phyloP scores from a whole-genome alignment of 1,140 invertebrate genomes.

The Aphidius ervi region DNA sequence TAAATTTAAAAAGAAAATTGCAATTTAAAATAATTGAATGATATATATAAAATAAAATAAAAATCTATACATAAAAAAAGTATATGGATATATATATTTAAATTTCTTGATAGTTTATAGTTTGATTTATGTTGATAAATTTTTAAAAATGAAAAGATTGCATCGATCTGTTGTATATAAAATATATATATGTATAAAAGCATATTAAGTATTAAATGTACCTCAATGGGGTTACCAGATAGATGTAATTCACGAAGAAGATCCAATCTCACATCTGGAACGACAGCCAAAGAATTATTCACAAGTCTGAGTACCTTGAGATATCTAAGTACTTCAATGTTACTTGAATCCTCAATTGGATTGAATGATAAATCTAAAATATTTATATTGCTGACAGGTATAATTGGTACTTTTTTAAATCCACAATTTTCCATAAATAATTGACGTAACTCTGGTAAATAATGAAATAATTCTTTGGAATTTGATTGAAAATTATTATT shows the following conservation, averaged over 20 bases:
- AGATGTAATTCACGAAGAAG: conserved; percentile 61
- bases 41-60: too few species aligned
- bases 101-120: too few species aligned
- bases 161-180: too few species aligned
- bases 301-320: conserved; percentile 64
- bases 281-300: conserved; percentile 62
- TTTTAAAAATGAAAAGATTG: too few species aligned
- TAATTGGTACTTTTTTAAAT: conserved; percentile 66
- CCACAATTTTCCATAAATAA: conserved; percentile 72
- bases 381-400: conserved; percentile 68
- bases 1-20: too few species aligned
- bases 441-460: conserved; percentile 73
- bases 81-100: too few species aligned
- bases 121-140: too few species aligned
- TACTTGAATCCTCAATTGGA: conserved; percentile 60
- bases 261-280: conserved; percentile 59
- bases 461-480: conserved; percentile 86
- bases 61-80: too few species aligned
- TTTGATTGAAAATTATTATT: conserved; percentile 79
- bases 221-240: conserved; percentile 64
- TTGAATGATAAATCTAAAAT: conserved; percentile 74
- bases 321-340: conserved; percentile 62
- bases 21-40: too few species aligned
- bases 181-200: too few species aligned
- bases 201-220: conserved; percentile 21